Base-by-base conservation (phyloP, 2,888 invertebrate genomes). In the Lottia scabra region DNA sequence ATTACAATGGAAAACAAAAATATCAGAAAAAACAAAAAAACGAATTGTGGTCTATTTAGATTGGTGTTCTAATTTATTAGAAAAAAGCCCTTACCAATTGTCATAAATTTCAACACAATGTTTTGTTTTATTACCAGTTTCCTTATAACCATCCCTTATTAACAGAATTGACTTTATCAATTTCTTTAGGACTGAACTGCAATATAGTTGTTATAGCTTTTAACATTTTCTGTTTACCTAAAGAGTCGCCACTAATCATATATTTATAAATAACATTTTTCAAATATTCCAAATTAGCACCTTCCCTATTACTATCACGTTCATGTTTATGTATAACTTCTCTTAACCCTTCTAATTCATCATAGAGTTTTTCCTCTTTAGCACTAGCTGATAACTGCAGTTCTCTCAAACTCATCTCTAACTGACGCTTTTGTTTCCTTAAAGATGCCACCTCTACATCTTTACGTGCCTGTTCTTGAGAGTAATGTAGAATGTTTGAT, bases 181-280 rank as follows among this genome's bases (percentile, higher is more conserved):
- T 92, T 89, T 96, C 96, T 16, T 91, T 89, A 0, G 91, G 90
- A 70, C 94, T 95, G 87, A 97, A 95, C 87, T 95, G 94, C 5
- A 96, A 90, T 0, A 96, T 94, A 0, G 95, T 94, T 0, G 95
- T 93, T 72, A 97, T 96, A 0, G 96, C 96, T 89, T 96, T 96
- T 23, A 96, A 89, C 95, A 96, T 96, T 85, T 95, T 95, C 45
- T 92, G 92, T 73, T 94, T 92, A 0, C 94, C 94, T 2, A 92
- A 92, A 45, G 91, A 89, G 87, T 95, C 94, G 0, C 92, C 92
- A 1, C 94, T 93, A 72, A 93, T 91, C 45, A 96, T 91, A 87
- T 94, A 96, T 76, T 95, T 94, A 69, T 95, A 92, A 68, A 96
- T 93, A 5, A 97, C 96, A 90, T 97, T 97, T 89, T 97, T 96